Evolutionary conservation across 2,113 vertebrate species (phyloP).

Genomic region (Syrmaticus mikado): DNA sequence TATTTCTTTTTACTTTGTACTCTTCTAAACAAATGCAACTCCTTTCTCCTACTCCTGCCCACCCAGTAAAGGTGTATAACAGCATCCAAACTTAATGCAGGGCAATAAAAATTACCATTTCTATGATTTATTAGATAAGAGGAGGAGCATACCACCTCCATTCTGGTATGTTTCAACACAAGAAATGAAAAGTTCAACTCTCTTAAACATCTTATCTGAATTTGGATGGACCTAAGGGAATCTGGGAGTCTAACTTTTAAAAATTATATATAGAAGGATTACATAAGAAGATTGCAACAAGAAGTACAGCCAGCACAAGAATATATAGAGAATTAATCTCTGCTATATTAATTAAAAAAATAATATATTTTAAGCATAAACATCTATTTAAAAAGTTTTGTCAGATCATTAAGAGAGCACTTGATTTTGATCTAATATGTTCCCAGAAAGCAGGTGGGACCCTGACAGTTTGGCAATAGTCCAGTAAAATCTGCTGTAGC

Average conservation of each 20-base stretch:
- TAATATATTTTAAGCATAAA: constrained; percentile 44
- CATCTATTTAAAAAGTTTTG: constrained; percentile 57
- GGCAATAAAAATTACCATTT: not conserved
- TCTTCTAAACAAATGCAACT: not conserved
- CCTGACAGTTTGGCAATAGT: not conserved
- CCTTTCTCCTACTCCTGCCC: not conserved
- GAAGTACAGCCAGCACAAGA: not conserved
- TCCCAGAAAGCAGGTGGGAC: constrained; percentile 63
- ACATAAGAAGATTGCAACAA: not conserved
- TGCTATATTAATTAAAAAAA: constrained; percentile 29
- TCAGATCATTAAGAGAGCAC: constrained; percentile 61
- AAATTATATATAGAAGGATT: not conserved
- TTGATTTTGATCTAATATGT: constrained; percentile 45
- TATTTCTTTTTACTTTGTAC: not conserved
- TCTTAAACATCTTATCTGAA: not conserved
- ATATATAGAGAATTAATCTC: not conserved
- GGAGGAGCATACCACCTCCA: not conserved
- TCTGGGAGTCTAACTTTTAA: not conserved
- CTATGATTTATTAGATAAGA: not conserved
- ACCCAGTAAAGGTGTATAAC: not conserved
- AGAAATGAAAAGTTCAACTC: not conserved
- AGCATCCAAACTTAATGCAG: not conserved
- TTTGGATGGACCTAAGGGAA: not conserved
- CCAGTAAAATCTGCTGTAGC: constrained; percentile 20
- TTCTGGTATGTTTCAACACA: not conserved